Evolutionary conservation across 2,113 vertebrate genomes (phyloP).

Genomic region (Serilophus lunatus): DNA sequence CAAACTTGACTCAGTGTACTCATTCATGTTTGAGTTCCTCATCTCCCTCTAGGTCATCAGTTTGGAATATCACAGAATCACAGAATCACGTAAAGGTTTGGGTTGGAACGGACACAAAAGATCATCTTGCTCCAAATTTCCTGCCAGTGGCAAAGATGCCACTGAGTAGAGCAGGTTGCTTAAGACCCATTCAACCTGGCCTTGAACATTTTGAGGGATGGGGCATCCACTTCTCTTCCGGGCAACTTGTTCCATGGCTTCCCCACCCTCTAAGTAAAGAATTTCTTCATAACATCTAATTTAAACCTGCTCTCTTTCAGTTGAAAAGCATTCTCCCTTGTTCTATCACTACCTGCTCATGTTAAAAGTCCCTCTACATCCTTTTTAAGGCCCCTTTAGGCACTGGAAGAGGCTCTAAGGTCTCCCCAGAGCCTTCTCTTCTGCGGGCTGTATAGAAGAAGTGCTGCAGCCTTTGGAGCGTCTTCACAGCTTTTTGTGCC

Average conservation of each 20-base stretch:
- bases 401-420: background rate
- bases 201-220: too few relatives aligned
- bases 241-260: background rate
- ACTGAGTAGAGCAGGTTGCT: background rate
- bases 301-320: background rate
- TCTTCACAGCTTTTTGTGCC: background rate
- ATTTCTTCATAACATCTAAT: background rate
- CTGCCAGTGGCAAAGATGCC: too few relatives aligned
- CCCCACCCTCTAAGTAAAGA: background rate
- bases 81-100: background rate
- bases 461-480: background rate
- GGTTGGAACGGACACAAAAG: background rate
- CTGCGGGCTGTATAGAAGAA: background rate
- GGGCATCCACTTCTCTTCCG: background rate
- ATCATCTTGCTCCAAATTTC: background rate
- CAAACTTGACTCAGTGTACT: background rate
- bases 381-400: rapidly evolving
- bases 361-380: background rate
- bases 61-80: background rate
- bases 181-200: rapidly evolving
- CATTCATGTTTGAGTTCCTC: background rate
- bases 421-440: background rate
- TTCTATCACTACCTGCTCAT: rapidly evolving
- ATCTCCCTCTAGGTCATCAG: background rate
- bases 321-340: background rate